Conservation (phyloP, 1,140 invertebrate species). For the Brachionus calyciflorus region DNA sequence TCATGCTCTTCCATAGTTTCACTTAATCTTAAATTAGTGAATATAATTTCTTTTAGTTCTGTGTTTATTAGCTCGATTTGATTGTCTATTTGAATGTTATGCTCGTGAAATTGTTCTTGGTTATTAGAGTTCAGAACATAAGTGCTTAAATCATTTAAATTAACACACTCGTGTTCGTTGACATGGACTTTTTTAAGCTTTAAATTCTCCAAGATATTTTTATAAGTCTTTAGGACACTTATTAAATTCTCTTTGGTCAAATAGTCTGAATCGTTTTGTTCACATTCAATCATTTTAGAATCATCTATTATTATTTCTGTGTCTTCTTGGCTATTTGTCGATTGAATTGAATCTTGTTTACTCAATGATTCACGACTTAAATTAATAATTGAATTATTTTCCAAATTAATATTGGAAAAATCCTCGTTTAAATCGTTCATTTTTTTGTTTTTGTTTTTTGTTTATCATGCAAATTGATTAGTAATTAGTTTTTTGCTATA, state of each 20-base stretch:
- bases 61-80: conserved; percentile 18
- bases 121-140: not conserved
- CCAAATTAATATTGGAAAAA: not conserved
- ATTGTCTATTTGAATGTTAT: not conserved
- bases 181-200: not conserved
- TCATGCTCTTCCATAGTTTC: conserved; percentile 21
- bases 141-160: not conserved
- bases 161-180: too few relatives aligned
- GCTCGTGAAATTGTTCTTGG: not conserved
- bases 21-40: conserved; percentile 29
- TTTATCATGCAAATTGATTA: conserved; percentile 4
- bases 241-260: conserved; percentile 23
- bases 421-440: conserved; percentile 44
- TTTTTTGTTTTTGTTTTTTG: not conserved
- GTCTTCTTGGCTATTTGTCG: conserved; percentile 13
- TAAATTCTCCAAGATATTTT: not conserved
- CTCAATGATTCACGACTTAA: not conserved
- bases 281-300: conserved; percentile 28
- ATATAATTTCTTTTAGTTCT: conserved; percentile 27
- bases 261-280: conserved; percentile 30
- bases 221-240: conserved; percentile 15
- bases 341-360: conserved; percentile 4
- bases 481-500: not conserved
- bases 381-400: not conserved
- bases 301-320: conserved; percentile 15